A percentile compares a stretch with the other conserved stretches of the same genome.
These are phyloP conservation scores for Seriola rivoliana DNA, from an alignment of 2,113 vertebrate genomes.

Conservation along the genomic window DNA sequence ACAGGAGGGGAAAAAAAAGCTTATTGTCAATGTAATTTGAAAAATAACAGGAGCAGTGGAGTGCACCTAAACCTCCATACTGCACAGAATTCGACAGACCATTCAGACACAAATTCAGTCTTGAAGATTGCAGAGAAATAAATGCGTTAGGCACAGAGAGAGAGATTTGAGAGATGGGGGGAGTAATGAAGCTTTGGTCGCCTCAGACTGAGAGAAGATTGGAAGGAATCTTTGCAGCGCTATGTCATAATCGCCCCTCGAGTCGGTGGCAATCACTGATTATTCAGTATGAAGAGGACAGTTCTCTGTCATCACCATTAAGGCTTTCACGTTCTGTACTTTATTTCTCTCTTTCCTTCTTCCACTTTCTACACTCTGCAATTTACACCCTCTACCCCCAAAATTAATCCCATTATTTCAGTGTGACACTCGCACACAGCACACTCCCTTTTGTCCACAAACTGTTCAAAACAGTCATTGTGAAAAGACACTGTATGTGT, in stretches of 20 bases:
- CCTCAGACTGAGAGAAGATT: slow-evolving; percentile 57
- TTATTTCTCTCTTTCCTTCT: slow-evolving; percentile 49
- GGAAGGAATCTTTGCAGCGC: slow-evolving; percentile 59
- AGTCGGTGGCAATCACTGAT: slow-evolving; percentile 75
- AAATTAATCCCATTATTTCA: slow-evolving; percentile 72
- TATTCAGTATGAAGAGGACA: slow-evolving; percentile 76
- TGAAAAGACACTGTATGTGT: slow-evolving; percentile 41
- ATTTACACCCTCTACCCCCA: slow-evolving; percentile 35
- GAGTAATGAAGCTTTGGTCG: slow-evolving; percentile 54
- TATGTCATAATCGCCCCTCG: slow-evolving; percentile 58
- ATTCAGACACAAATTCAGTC: slow-evolving; percentile 55
- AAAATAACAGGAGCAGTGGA: slow-evolving; percentile 73
- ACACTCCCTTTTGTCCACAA: slow-evolving; percentile 50
- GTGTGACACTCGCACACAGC: slow-evolving; percentile 33
- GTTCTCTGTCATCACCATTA: slow-evolving; percentile 52
- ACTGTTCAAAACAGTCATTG: slow-evolving; percentile 52
- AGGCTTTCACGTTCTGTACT: slow-evolving; percentile 48
- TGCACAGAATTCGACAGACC: slow-evolving; percentile 45
- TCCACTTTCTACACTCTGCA: slow-evolving; percentile 40
- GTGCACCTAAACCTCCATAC: slow-evolving; percentile 70
- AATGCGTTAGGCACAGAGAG: slow-evolving; percentile 21
- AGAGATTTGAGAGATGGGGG: slow-evolving; percentile 44
- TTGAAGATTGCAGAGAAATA: slow-evolving; percentile 54
- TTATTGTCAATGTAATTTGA: slow-evolving; percentile 73
- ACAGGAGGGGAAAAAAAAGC: slow-evolving; percentile 29